phyloP scores from a whole-genome alignment of 30 jellyfish, hydroid and myxozoan genomes.

The Pelagia noctiluca region DNA sequence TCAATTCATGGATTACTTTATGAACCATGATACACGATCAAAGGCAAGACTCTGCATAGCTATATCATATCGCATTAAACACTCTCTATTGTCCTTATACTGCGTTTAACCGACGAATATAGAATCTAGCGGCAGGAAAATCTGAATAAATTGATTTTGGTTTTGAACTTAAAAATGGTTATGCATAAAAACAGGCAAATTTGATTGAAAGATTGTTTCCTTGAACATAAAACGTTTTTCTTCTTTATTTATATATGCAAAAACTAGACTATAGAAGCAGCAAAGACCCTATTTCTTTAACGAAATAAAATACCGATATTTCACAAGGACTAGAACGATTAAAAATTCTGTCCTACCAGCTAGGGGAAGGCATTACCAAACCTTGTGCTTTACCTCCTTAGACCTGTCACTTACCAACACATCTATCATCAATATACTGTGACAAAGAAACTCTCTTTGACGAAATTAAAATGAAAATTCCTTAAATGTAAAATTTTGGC shows the following conservation, averaged over 20 bases:
- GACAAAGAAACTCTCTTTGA: constrained; percentile 6
- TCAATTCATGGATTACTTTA: too few relatives aligned
- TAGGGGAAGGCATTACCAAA: not conserved
- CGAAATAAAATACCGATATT: not conserved
- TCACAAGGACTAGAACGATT: not conserved
- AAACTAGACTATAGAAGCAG: too few relatives aligned
- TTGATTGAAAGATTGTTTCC: not conserved
- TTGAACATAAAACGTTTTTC: too few relatives aligned
- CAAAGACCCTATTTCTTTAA: not conserved
- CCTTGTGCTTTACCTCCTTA: too few relatives aligned
- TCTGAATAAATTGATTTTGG: not conserved
- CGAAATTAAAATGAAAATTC: not conserved
- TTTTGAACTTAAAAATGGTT: not conserved
- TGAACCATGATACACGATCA: too few relatives aligned
- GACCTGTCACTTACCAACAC: not conserved
- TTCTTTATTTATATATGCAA: not conserved
- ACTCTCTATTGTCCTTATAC: too few relatives aligned
- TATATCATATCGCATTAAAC: too few relatives aligned
- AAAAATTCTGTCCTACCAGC: not conserved
- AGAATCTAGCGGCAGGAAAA: constrained; percentile 13
- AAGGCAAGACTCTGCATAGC: too few relatives aligned
- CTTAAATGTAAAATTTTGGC: not conserved
- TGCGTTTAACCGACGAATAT: not conserved
- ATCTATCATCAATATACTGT: constrained; percentile 9
- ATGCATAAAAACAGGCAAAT: not conserved